Conservation (phyloP, 2,888 invertebrate species). For the Cephus rjabovi region DNA sequence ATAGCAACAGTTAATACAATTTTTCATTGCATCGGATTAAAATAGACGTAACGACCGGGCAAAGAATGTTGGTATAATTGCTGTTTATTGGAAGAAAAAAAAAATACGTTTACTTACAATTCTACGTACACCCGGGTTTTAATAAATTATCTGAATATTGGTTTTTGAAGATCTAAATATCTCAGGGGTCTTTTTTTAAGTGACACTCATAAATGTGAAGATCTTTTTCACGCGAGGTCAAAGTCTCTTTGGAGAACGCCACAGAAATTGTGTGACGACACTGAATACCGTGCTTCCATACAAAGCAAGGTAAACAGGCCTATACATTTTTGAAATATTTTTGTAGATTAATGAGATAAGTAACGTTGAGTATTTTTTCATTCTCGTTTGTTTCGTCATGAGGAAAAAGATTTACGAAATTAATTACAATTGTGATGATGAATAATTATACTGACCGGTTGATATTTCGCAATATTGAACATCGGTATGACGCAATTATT, state of each 20-base stretch:
- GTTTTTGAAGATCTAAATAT: neutral
- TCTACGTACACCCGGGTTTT: neutral
- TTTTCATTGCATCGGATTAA: no score
- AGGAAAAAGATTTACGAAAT: no score
- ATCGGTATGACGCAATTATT: neutral
- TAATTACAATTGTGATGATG: neutral
- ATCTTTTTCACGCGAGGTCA: neutral
- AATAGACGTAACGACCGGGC: no score
- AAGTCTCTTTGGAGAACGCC: neutral
- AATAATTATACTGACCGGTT: neutral
- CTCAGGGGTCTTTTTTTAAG: no score
- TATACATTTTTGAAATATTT: neutral
- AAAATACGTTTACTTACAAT: neutral
- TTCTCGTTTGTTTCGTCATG: no score
- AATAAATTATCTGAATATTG: neutral
- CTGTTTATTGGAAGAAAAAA: neutral
- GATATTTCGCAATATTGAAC: neutral
- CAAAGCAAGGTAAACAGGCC: neutral
- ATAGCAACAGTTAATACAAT: no score
- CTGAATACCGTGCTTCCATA: neutral
- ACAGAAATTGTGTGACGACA: neutral
- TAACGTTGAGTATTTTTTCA: accelerated
- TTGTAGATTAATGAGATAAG: no score
- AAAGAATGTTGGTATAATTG: no score
- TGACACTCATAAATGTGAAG: neutral